A percentile compares a stretch with the other conserved stretches of the same genome.
These are phyloP conservation scores for Chelonia mydas DNA, from an alignment of 2,797 vertebrate species.

Conservation along the genomic window DNA sequence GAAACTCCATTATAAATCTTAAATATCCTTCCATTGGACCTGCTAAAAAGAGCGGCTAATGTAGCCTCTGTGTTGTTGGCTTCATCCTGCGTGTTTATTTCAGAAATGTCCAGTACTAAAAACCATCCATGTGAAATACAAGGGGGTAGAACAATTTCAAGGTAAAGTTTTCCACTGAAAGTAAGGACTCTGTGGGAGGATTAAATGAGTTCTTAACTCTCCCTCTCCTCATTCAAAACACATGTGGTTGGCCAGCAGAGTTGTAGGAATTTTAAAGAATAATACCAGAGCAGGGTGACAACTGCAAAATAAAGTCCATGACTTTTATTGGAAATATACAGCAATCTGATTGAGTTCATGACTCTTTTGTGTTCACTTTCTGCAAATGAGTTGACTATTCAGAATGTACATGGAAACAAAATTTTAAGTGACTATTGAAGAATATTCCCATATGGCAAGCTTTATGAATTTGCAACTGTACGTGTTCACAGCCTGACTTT, in stretches of 20 bases:
- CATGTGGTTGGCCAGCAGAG: conserved; percentile 66
- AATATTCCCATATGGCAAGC: not conserved
- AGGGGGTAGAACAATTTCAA: conserved; percentile 35
- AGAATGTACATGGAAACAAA: not conserved
- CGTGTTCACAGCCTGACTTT: not conserved
- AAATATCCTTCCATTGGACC: not conserved
- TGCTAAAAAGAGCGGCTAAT: not conserved
- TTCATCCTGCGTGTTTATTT: not conserved
- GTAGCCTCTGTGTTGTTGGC: not conserved
- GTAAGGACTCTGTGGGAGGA: conserved; percentile 36
- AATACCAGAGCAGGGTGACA: conserved; percentile 28
- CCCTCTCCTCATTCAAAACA: conserved; percentile 55
- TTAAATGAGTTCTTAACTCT: conserved; percentile 62
- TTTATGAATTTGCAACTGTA: not conserved
- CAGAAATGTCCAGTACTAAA: not conserved
- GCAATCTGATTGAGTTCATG: conserved; percentile 27
- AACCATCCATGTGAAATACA: not conserved
- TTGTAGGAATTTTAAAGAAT: conserved; percentile 53
- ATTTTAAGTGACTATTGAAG: not conserved
- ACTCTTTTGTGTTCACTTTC: not conserved
- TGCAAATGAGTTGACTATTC: not conserved
- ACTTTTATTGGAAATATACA: not conserved
- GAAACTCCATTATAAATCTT: not conserved
- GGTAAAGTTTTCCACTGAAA: conserved; percentile 24
- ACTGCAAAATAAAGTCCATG: conserved; percentile 36